These are phyloP conservation scores for Melanostigma gelatinosum DNA, from an alignment of 2,113 vertebrate genomes.

Conservation along the genomic window DNA sequence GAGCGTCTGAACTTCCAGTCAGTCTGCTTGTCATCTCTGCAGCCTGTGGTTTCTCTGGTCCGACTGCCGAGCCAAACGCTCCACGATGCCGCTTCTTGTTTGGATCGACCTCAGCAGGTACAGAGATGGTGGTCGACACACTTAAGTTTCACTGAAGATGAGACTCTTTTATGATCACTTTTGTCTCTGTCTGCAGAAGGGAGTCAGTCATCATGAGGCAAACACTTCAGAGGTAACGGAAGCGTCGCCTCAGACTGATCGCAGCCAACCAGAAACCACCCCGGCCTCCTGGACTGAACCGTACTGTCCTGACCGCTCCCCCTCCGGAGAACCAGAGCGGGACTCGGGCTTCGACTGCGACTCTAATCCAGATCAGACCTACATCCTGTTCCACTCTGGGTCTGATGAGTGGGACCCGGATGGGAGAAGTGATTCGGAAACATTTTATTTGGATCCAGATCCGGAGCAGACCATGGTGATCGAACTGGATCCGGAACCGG, in stretches of 20 bases:
- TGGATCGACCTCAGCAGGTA: constrained; percentile 52
- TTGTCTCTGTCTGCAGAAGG: constrained; percentile 48
- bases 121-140: too few species aligned
- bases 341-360: constrained; percentile 67
- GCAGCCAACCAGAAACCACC: neutral
- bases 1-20: constrained; percentile 83
- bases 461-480: constrained; percentile 59
- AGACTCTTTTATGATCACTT: neutral
- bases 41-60: constrained; percentile 83
- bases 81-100: neutral
- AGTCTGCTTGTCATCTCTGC: constrained; percentile 47
- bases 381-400: constrained; percentile 60
- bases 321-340: constrained; percentile 56
- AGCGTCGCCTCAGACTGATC: constrained; percentile 4
- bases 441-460: constrained; percentile 72
- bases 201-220: constrained; percentile 7
- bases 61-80: constrained; percentile 38
- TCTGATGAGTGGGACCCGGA: constrained; percentile 49
- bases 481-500: constrained; percentile 61
- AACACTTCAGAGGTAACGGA: constrained; percentile 30
- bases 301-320: constrained; percentile 22
- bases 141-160: neutral
- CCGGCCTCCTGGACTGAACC: constrained; percentile 56
- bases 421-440: constrained; percentile 52
- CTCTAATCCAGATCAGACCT: constrained; percentile 62